Percentiles rank a stretch among this genome's conserved stretches.
phyloP scores from a whole-genome alignment of 2,888 invertebrate species.

The Punctoribates punctum region DNA sequence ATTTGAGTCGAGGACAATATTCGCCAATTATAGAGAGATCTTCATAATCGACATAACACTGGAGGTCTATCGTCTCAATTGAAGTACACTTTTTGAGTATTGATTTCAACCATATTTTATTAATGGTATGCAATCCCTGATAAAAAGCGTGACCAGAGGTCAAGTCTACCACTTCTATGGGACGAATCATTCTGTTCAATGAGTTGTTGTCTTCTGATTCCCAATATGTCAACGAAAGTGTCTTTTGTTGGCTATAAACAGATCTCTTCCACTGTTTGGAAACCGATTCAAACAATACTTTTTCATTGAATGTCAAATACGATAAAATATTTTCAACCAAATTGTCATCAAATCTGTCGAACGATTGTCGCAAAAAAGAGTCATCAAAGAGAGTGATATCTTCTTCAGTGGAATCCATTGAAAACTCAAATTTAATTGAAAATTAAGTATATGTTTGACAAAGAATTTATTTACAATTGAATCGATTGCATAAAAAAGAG shows the following conservation, averaged over 20 bases:
- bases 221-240: neutral
- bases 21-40: neutral
- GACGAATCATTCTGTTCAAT: neutral
- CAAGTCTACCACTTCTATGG: neutral
- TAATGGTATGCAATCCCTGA: neutral
- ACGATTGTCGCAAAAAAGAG: neutral
- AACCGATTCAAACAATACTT: neutral
- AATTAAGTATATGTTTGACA: too few species aligned
- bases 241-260: neutral
- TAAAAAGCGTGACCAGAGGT: neutral
- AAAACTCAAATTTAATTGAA: too few species aligned
- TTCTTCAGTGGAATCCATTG: too few species aligned
- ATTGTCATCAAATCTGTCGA: conserved; percentile 1
- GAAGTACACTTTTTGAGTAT: neutral
- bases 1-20: neutral
- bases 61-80: neutral
- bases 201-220: neutral
- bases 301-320: conserved; percentile 1
- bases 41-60: neutral
- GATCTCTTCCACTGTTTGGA: neutral
- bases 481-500: too few species aligned
- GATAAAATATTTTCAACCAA: conserved; percentile 1
- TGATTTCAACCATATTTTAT: neutral
- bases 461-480: too few species aligned
- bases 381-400: too few species aligned